phyloP scores from a whole-genome alignment of 2,888 invertebrate species.

The Chouioia cunea region DNA sequence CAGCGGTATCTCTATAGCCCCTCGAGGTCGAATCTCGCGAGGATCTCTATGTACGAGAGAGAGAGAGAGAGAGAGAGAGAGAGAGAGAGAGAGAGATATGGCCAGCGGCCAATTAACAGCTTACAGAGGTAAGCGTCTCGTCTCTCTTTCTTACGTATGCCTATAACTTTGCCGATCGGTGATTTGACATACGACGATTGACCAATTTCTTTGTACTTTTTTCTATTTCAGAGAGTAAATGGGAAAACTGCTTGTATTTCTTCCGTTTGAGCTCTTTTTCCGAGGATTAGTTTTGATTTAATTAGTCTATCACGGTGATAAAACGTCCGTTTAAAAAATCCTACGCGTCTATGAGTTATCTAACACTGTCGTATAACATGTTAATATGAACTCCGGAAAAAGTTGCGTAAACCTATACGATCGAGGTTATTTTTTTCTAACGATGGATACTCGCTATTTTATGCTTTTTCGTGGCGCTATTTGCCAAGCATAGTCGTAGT shows the following conservation, averaged over 20 bases:
- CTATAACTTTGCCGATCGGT: background rate
- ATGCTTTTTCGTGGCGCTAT: background rate
- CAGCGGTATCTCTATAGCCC: conserved; percentile 33
- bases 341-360: conserved; percentile 17
- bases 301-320: background rate
- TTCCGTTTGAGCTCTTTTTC: too few species aligned
- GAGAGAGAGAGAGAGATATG: conserved; percentile 32
- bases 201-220: too few species aligned
- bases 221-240: too few species aligned
- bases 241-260: too few species aligned
- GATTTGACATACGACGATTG: too few species aligned
- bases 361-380: background rate
- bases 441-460: too few species aligned
- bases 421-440: too few species aligned
- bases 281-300: too few species aligned
- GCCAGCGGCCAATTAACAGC: conserved; percentile 44
- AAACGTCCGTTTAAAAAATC: background rate
- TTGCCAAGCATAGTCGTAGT: background rate
- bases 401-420: background rate
- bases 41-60: conserved; percentile 35
- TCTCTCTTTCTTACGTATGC: background rate
- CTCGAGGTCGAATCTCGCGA: conserved; percentile 42
- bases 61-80: conserved; percentile 30
- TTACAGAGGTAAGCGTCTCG: conserved; percentile 1
- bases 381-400: conserved; percentile 7